Conservation (phyloP, 2,888 invertebrate genomes). For the Adela reaumurella region DNA sequence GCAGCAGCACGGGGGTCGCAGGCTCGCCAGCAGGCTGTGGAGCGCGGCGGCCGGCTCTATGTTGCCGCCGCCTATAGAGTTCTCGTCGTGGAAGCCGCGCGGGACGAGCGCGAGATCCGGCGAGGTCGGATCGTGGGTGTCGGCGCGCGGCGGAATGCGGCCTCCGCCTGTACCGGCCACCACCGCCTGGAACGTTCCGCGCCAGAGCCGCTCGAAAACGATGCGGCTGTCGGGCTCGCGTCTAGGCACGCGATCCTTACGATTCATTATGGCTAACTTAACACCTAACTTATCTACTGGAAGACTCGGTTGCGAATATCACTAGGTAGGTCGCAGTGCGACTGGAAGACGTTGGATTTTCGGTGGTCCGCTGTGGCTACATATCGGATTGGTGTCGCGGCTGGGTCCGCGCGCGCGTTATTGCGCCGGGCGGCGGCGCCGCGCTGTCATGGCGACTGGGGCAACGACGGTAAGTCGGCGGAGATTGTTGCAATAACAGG, state of each 20-base stretch:
- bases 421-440: conserved; percentile 28
- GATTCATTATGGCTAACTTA: conserved; percentile 36
- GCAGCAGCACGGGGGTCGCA: conserved; percentile 41
- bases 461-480: neutral
- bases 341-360: conserved; percentile 33
- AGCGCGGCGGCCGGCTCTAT: conserved; percentile 30
- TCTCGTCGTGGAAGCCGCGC: neutral
- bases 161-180: conserved; percentile 28
- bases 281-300: conserved; percentile 38
- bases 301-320: conserved; percentile 49
- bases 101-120: conserved; percentile 12
- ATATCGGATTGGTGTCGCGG: neutral
- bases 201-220: conserved; percentile 71
- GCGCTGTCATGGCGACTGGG: conserved; percentile 9
- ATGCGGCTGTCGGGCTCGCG: conserved; percentile 57
- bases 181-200: conserved; percentile 59
- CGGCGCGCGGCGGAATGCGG: conserved; percentile 27
- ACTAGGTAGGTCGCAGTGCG: conserved; percentile 24
- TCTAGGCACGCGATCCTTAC: conserved; percentile 34
- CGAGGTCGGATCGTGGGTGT: conserved; percentile 30
- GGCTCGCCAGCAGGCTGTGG: conserved; percentile 35
- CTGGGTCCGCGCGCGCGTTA: conserved; percentile 16
- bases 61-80: neutral
- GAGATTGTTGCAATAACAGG: conserved; percentile 16
- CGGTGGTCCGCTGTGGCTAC: neutral